These are phyloP conservation scores for Amblyornis subalaris DNA, from an alignment of 2,113 vertebrate genomes.

Conservation along the genomic window DNA sequence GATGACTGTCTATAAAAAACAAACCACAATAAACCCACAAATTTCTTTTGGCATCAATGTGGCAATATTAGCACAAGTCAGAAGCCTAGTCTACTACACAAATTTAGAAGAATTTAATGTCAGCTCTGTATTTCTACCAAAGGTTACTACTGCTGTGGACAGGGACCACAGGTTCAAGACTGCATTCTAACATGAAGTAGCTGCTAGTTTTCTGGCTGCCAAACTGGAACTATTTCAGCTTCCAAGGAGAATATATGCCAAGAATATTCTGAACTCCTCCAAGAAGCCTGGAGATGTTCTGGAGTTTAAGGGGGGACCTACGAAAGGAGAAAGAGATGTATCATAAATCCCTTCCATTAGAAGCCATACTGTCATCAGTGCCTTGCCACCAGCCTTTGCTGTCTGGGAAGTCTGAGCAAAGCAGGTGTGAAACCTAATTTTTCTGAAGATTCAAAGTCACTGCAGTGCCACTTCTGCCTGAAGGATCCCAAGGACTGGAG, in stretches of 20 bases:
- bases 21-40: background rate
- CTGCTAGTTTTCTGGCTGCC: background rate
- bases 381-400: background rate
- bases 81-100: background rate
- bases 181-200: background rate
- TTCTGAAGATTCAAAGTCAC: background rate
- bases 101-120: background rate
- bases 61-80: background rate
- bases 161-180: background rate
- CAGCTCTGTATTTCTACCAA: background rate
- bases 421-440: background rate
- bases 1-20: conserved; percentile 81
- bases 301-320: background rate
- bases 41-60: background rate
- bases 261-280: background rate
- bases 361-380: background rate
- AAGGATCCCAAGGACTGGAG: background rate
- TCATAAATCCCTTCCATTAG: background rate
- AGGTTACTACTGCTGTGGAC: background rate
- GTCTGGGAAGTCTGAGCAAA: background rate
- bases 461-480: background rate
- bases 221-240: background rate
- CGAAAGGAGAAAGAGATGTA: background rate
- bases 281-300: background rate
- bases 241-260: background rate